Base-by-base conservation (phyloP, 2,888 invertebrate species). In the Acrobasis repandana region DNA sequence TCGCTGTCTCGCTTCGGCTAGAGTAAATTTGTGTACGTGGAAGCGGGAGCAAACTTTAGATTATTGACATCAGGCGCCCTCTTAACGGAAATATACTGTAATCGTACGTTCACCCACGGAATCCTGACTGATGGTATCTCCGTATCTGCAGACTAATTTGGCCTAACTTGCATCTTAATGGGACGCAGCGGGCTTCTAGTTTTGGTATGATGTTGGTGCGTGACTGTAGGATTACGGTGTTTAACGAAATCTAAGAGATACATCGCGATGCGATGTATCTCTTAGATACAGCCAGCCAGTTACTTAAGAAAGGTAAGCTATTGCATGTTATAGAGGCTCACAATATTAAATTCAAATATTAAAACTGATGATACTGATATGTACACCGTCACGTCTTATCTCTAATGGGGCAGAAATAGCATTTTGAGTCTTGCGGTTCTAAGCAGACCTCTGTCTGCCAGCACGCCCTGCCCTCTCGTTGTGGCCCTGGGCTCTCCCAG, bases 91-190 rank as follows among this genome's bases (percentile, higher is more conserved):
- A n/a, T n/a, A 47, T n/a, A 15, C 18, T 48, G 18, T 48, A 9
- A 8, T 46, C 48, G 49, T 20, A 49, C 10, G 1, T 34, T 16
- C 33, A 16, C 54, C 38, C 11, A 54, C 54, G 2, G 36, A 43
- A 38, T 38, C 54, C 36, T 11, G 2, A n/a, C 38, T 20, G 54
- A 54, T 54, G 11, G 38, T 54, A 54, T 54, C 54, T 16, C n/a
- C 11, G 18, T 18, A 38, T 20, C 38, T 18, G 38, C 6, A 43
- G 54, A 38, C 54, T 54, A 54, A 54, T 54, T 54, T 38, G 20
- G 54, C 54, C 36, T 54, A 54, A 54, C 54, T 54, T 20, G 18
- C 54, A 54, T 54, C 54, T 54, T 38, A 54, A 54, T 54, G 38
- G 54, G 54, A 38, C 38, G 18, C 38, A 38, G 9, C 38, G 6